Evolutionary conservation across 1,140 invertebrate genomes (phyloP).

Genomic region (Triops cancriformis): DNA sequence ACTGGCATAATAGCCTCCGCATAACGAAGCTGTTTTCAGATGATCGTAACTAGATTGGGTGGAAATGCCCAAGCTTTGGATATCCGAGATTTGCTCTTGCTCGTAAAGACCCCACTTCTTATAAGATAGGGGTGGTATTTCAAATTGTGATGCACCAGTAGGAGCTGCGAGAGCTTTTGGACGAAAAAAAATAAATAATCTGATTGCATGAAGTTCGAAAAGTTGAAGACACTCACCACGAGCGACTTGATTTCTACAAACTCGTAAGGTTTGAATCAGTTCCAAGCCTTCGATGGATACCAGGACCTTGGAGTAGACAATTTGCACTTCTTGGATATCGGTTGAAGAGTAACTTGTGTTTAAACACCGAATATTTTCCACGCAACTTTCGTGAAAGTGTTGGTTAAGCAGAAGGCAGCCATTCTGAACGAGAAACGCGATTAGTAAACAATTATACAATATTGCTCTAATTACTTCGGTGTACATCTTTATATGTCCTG

Average conservation of each 20-base stretch:
- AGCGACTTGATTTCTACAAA: constrained; percentile 69
- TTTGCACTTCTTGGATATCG: constrained; percentile 65
- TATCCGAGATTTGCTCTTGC: constrained; percentile 65
- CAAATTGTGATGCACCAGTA: constrained; percentile 53
- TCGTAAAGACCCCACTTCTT: constrained; percentile 79
- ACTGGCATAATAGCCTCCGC: constrained; percentile 60
- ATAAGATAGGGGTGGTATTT: constrained; percentile 51
- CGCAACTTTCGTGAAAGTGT: constrained; percentile 70
- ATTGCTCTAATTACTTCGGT: constrained; percentile 53
- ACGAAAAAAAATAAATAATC: constrained; percentile 33
- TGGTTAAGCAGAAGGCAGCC: constrained; percentile 73
- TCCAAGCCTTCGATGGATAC: constrained; percentile 75
- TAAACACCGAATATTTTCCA: constrained; percentile 67
- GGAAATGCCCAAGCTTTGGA: constrained; percentile 63
- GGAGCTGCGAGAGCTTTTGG: constrained; percentile 53
- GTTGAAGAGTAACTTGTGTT: constrained; percentile 47
- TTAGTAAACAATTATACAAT: constrained; percentile 18
- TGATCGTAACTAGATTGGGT: constrained; percentile 76
- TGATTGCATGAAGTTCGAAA: background rate
- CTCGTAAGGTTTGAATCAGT: constrained; percentile 69
- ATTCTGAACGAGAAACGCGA: constrained; percentile 43
- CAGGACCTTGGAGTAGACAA: constrained; percentile 64
- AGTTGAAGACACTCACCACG: constrained; percentile 49
- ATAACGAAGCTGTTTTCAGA: constrained; percentile 66
- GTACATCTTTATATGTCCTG: constrained; percentile 78